Base-by-base conservation (phyloP, 2,888 invertebrate genomes). In the Drosophila kambysellisi region DNA sequence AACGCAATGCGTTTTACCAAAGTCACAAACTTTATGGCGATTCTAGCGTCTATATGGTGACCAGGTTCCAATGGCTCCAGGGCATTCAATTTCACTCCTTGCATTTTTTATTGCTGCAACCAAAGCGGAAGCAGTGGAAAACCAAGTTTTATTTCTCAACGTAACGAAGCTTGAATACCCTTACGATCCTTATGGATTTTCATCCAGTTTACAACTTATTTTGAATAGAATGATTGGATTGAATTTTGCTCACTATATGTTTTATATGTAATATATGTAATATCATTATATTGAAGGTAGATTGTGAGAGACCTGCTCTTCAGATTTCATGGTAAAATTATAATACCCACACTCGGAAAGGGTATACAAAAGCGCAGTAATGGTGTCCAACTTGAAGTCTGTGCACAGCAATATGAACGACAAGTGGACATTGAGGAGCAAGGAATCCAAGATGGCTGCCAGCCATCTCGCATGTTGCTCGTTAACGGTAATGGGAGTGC, bases 31-130 rank as follows among this genome's bases (percentile, higher is more conserved):
- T 73, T 79, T 74, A 87, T 79, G 76, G 25, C 11, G 35, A 35
- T 35, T 53, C 53, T 41, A 56, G 54, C 25, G n/a, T 37, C 46
- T 46, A n/a, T 56, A 17, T 35, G 32, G 52, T 53, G 41, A 37
- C 48, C 56, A 56, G 54, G 50, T 59, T 35, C 39, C 67, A 20
- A 50, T 53, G 35, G 56, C 88, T 74, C 57, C 59, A 68, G 64
- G 78, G 74, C 83, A 71, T 83, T 83, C 76, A 78, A 80, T 88
- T 84, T 81, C 74, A 46, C 46, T 57, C 71, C 69, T 52, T 59
- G 53, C 52, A 57, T 82, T 62, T 63, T 70, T 62, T 57, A 77
- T 68, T 65, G 78, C 75, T 63, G 17, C 52, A 56, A 35, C 35
- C 33, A 9, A 35, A 37, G 46, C 35, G 41, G 17, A 37, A 8